Conservation (phyloP, 2,888 invertebrate genomes). For the Sesamia inferens region DNA sequence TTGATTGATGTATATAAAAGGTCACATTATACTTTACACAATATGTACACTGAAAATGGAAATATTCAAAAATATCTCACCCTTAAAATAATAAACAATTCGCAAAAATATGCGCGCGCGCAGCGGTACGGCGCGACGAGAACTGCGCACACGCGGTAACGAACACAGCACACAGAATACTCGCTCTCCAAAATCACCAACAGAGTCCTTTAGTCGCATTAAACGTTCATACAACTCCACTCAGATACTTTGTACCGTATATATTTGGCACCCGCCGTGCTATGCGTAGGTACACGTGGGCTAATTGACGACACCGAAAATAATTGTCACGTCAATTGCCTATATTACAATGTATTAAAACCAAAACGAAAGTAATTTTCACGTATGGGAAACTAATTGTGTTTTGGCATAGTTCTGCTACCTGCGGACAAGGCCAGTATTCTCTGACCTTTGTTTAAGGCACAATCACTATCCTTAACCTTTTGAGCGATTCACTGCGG, state of each 20-base stretch:
- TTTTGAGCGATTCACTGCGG: slow-evolving; percentile 42
- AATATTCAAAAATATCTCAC: slow-evolving; percentile 51
- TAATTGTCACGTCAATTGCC: slow-evolving; percentile 53
- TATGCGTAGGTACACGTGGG: slow-evolving; percentile 52
- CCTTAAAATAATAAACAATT: slow-evolving; percentile 45
- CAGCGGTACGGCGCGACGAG: slow-evolving; percentile 49
- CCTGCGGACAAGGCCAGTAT: slow-evolving; percentile 12
- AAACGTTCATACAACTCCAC: slow-evolving; percentile 46
- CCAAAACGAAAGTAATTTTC: slow-evolving; percentile 47
- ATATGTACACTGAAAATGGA: neutral
- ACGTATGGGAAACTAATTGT: slow-evolving; percentile 32
- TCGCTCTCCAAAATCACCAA: slow-evolving; percentile 32
- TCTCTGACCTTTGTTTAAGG: slow-evolving; percentile 41
- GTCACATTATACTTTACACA: neutral
- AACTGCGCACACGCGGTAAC: slow-evolving; percentile 48
- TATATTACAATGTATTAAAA: slow-evolving; percentile 45
- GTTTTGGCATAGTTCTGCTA: neutral
- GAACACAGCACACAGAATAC: slow-evolving; percentile 34
- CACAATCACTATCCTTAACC: slow-evolving; percentile 42
- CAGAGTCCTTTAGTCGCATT: slow-evolving; percentile 55
- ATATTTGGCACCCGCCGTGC: slow-evolving; percentile 46
- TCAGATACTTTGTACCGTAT: slow-evolving; percentile 46
- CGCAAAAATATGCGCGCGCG: slow-evolving; percentile 57
- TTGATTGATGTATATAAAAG: slow-evolving; percentile 7
- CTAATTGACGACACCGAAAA: slow-evolving; percentile 43